phyloP scores from a whole-genome alignment of 2,113 vertebrate species.

The Vulpes lagopus region DNA sequence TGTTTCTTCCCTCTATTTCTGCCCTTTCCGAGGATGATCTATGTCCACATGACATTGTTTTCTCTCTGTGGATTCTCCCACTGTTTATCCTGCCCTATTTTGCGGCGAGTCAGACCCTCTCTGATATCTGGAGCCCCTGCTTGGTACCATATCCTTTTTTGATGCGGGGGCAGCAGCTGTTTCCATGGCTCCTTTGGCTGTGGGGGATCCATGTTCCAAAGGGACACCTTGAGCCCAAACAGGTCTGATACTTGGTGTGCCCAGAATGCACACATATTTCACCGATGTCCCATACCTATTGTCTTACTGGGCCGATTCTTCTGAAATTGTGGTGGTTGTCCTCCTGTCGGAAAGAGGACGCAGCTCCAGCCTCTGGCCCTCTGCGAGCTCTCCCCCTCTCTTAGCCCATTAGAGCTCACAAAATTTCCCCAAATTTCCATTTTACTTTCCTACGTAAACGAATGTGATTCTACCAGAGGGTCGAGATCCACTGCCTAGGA shows the following conservation, averaged over 20 bases:
- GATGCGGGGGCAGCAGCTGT: background rate
- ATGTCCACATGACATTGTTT: background rate
- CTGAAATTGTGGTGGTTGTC: background rate
- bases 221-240: background rate
- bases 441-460: background rate
- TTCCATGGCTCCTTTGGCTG: background rate
- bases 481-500: background rate
- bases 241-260: background rate
- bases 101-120: background rate
- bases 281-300: background rate
- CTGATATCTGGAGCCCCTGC: background rate
- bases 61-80: background rate
- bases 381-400: background rate
- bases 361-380: background rate
- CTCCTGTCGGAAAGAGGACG: background rate
- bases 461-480: constrained; percentile 16
- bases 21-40: background rate
- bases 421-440: background rate
- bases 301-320: background rate
- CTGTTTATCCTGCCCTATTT: background rate
- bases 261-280: background rate
- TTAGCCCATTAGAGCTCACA: background rate
- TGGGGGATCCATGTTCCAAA: background rate
- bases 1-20: background rate
- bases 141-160: background rate